A percentile compares a stretch with the other conserved stretches of the same genome.
These are phyloP conservation scores for Pogoniulus pusillus DNA, from an alignment of 2,797 vertebrate genomes.

Conservation along the genomic window DNA sequence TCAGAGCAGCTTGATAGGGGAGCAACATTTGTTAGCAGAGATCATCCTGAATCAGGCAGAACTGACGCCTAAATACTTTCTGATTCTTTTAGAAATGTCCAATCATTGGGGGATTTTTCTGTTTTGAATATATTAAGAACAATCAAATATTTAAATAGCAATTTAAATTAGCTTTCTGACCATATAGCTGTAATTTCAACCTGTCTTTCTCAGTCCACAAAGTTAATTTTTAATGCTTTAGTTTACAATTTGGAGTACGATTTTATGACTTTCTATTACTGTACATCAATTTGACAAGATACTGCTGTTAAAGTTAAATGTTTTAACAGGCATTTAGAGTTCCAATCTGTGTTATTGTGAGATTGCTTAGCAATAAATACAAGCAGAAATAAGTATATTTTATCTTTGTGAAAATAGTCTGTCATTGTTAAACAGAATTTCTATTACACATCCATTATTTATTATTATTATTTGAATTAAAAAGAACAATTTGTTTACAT, in stretches of 20 bases:
- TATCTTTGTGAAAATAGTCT: conserved; percentile 8
- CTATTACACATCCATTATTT: conserved; percentile 5
- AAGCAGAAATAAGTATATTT: conserved; percentile 40
- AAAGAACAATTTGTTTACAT: conserved; percentile 49
- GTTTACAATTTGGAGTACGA: conserved; percentile 36
- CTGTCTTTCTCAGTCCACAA: background rate
- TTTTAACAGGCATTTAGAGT: conserved; percentile 26
- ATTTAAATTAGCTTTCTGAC: background rate
- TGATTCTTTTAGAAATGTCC: background rate
- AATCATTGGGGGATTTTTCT: background rate
- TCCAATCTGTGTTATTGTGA: background rate
- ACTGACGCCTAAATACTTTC: background rate
- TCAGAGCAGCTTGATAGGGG: background rate
- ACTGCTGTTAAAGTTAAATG: conserved; percentile 35
- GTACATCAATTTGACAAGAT: conserved; percentile 24
- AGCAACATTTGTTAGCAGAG: conserved; percentile 1
- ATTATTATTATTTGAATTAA: conserved; percentile 38
- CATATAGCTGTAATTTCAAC: background rate
- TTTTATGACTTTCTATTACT: conserved; percentile 6
- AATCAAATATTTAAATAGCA: background rate
- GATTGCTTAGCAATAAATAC: background rate
- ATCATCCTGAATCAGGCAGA: conserved; percentile 14
- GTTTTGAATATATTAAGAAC: background rate
- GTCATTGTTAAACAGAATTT: conserved; percentile 24
- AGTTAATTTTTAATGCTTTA: conserved; percentile 43